Conservation (phyloP, 2,888 invertebrate species). For the Colletes collaris region DNA sequence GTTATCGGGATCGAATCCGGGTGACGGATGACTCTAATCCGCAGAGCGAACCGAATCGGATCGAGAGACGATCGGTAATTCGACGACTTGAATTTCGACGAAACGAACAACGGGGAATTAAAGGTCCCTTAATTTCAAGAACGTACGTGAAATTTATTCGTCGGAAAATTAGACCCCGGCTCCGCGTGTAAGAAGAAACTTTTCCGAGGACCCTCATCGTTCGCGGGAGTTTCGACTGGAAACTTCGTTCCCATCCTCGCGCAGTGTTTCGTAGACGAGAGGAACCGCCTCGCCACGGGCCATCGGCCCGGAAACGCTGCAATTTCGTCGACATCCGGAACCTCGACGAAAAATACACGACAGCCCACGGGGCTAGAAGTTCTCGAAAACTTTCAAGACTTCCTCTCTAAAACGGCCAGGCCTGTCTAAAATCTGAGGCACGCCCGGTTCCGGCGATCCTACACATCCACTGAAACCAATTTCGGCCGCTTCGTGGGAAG, state of each 20-base stretch:
- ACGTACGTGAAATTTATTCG: no score
- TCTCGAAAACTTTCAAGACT: constrained; percentile 29
- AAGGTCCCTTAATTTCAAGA: no score
- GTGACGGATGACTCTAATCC: constrained; percentile 80
- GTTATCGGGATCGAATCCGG: constrained; percentile 76
- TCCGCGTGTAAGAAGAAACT: neutral
- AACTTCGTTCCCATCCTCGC: constrained; percentile 26
- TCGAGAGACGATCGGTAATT: constrained; percentile 38
- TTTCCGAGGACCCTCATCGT: neutral
- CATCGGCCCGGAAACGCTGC: constrained; percentile 38
- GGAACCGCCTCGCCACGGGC: constrained; percentile 30
- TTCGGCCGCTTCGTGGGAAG: neutral
- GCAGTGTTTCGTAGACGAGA: constrained; percentile 6
- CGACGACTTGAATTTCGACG: constrained; percentile 19
- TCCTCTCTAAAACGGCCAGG: constrained; percentile 4
- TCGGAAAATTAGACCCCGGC: neutral
- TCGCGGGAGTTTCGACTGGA: neutral
- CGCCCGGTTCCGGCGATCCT: constrained; percentile 2
- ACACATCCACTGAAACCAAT: constrained; percentile 13
- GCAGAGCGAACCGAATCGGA: constrained; percentile 56
- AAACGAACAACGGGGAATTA: no score
- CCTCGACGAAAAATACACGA: constrained; percentile 9
- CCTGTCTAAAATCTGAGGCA: constrained; percentile 23
- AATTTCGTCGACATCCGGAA: constrained; percentile 15
- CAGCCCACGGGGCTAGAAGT: constrained; percentile 6